Percentiles rank a stretch among this genome's conserved stretches.
phyloP scores from a whole-genome alignment of 2,888 invertebrate species.

The Andrena camellia region DNA sequence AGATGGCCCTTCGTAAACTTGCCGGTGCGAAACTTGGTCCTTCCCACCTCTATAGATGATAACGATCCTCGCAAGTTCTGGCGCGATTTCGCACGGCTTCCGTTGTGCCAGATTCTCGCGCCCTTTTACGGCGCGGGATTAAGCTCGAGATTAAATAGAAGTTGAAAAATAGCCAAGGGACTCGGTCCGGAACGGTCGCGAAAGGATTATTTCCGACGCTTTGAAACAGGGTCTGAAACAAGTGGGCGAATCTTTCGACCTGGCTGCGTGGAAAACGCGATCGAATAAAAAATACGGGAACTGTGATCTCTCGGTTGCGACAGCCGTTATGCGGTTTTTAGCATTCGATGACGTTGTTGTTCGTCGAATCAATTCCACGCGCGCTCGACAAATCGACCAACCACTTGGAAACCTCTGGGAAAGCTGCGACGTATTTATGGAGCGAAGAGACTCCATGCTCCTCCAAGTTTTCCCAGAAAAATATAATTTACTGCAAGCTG shows the following conservation, averaged over 20 bases:
- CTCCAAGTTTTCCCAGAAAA: neutral
- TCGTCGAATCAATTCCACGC: conserved; percentile 53
- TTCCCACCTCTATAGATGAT: conserved; percentile 24
- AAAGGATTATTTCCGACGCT: neutral
- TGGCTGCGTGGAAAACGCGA: neutral
- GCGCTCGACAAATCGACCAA: conserved; percentile 36
- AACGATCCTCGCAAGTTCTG: conserved; percentile 37
- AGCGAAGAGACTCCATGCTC: neutral
- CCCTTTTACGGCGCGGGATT: neutral
- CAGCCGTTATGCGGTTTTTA: conserved; percentile 41
- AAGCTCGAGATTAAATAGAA: conserved; percentile 6
- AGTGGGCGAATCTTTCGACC: neutral
- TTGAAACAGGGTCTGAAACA: neutral
- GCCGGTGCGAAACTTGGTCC: conserved; percentile 42
- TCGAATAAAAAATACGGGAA: no score
- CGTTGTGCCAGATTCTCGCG: conserved; percentile 11
- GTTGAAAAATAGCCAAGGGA: neutral
- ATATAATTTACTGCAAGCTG: neutral
- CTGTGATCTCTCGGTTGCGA: neutral
- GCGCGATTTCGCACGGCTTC: conserved; percentile 30
- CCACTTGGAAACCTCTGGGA: conserved; percentile 29
- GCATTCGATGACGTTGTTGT: conserved; percentile 33
- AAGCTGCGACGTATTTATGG: conserved; percentile 32
- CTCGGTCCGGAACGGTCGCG: neutral
- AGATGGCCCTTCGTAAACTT: conserved; percentile 55